Base-by-base conservation (phyloP, 2,113 vertebrate genomes). In the Silurus meridionalis region DNA sequence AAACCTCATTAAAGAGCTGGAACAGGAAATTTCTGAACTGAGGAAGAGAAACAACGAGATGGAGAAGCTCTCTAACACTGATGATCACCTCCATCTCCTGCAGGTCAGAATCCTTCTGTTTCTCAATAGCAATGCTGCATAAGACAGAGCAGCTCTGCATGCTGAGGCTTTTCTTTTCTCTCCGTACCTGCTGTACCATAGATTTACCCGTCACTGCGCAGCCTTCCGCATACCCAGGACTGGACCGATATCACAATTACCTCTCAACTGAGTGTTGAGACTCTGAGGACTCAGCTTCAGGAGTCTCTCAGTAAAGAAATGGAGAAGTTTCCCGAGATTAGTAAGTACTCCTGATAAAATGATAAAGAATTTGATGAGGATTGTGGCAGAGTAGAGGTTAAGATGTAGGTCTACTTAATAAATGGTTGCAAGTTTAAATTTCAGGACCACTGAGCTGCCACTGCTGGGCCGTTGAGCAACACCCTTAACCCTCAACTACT, bases 71-170 rank as follows among this genome's bases (percentile, higher is more conserved):
- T 75, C 72, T 3, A 46, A 52, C 72, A 75, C 72, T n/a, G 72
- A 75, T 46, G 52, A 53, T 78, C 48, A 25, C 21, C 52, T 78
- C 48, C 48, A 52, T 21, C 74, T 78, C 50, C 74, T 78, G 55
- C 48, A 78, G 74, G 74, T 78, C 74, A 53, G 50, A 55, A 52
- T 52, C 23, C 74, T 21, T 78, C 48, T n/a, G 23, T 23, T n/a
- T 52, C 74, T 78, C 74, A 78, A 78, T 25, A 78, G 52, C 48
- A 78, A 25, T 78, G 74, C 74, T n/a, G 74, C 52, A 78, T 52
- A 58, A 28, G 75, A 79, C 75, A 79, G 53, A 53, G 55, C 75
- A 79, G 75, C 75, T 77, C 8, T 9, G 10, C 46, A 77, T 77
- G 48, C 46, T 77, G 74, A 52, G 52, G 46, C 53, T 37, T 80